Conservation (phyloP, 2,888 invertebrate genomes). For the Physocephala rufipes region DNA sequence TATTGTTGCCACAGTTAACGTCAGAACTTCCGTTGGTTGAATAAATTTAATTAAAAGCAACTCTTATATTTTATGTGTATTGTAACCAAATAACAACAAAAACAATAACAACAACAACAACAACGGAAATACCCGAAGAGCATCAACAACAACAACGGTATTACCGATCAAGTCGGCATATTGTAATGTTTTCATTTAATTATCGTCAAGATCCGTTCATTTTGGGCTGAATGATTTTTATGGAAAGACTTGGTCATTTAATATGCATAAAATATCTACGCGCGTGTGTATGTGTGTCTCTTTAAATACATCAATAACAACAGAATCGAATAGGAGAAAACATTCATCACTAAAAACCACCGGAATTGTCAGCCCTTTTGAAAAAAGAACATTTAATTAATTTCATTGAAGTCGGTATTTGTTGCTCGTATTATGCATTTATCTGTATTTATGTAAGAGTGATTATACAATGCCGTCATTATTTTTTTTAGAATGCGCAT, state of each 20-base stretch:
- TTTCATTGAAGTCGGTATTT: slow-evolving; percentile 1
- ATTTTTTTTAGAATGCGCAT: not conserved
- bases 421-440: slow-evolving; percentile 7
- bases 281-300: no score
- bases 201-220: no score
- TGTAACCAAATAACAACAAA: slow-evolving; percentile 8
- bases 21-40: not conserved
- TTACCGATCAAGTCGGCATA: not conserved
- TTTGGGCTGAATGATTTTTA: no score
- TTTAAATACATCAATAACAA: not conserved
- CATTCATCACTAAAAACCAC: not conserved
- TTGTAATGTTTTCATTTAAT: no score
- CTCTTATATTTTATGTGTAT: not conserved
- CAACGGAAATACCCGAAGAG: not conserved
- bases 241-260: no score
- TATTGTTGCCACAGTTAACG: not conserved
- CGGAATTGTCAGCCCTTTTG: not conserved
- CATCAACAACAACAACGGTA: slow-evolving; percentile 10
- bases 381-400: slow-evolving; percentile 21
- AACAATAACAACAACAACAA: not conserved
- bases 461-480: not conserved
- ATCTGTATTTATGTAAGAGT: not conserved
- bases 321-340: not conserved
- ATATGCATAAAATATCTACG: no score
- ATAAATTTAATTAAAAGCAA: not conserved